Percentiles rank a stretch among this genome's conserved stretches.
phyloP scores from a whole-genome alignment of 2,113 vertebrate genomes.

The Eclectus roratus region DNA sequence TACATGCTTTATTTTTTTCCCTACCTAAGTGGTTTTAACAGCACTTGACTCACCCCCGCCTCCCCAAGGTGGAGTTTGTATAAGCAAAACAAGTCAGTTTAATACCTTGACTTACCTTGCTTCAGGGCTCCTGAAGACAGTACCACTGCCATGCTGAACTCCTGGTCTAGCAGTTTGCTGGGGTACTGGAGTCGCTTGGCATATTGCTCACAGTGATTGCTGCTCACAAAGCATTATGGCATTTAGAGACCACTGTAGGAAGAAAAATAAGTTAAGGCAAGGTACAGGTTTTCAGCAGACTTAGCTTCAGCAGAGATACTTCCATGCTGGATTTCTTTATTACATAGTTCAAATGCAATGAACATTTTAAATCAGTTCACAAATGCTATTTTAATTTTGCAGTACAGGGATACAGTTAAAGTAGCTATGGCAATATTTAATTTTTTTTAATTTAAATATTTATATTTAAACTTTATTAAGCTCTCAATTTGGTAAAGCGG shows the following conservation, averaged over 20 bases:
- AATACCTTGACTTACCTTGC: background rate
- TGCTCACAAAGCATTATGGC: slow-evolving; percentile 83
- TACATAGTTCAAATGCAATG: background rate
- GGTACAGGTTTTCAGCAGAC: background rate
- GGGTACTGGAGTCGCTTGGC: slow-evolving; percentile 79
- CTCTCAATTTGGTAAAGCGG: background rate
- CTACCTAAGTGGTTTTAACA: background rate
- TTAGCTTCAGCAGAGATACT: background rate
- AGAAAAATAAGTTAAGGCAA: slow-evolving; percentile 38
- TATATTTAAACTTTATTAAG: background rate
- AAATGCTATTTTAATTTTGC: background rate
- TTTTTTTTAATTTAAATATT: background rate
- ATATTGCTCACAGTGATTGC: slow-evolving; percentile 80
- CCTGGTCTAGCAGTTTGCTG: slow-evolving; percentile 79
- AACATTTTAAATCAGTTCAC: background rate
- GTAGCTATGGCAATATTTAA: background rate
- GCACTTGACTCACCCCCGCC: background rate
- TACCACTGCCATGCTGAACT: slow-evolving; percentile 83
- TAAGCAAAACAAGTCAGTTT: background rate
- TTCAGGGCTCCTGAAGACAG: slow-evolving; percentile 83
- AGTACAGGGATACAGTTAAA: background rate
- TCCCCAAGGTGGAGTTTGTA: background rate
- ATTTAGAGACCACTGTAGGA: slow-evolving; percentile 78
- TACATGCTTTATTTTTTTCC: background rate
- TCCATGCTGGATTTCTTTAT: background rate